Evolutionary conservation across 2,797 vertebrate genomes (phyloP).

Genomic region (Peromyscus eremicus): DNA sequence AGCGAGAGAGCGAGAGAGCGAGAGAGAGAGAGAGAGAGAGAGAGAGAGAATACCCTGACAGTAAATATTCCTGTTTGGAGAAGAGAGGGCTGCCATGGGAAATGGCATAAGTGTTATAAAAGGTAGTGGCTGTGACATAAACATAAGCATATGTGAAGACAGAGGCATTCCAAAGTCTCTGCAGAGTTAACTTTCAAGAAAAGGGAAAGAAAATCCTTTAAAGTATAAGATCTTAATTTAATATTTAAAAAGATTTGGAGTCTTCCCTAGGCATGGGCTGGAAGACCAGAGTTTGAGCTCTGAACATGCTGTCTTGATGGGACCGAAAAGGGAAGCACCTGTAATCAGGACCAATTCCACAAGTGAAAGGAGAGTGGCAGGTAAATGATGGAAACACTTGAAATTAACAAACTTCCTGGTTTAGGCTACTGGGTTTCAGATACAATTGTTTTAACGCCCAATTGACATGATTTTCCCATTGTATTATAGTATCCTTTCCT

Average conservation of each 20-base stretch:
- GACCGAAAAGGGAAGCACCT: neutral
- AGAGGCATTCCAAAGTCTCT: neutral
- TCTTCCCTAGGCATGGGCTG: neutral
- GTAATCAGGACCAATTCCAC: neutral
- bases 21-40: neutral
- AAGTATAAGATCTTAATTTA: neutral
- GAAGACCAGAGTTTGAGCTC: neutral
- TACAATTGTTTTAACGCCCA: neutral
- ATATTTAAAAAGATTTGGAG: neutral
- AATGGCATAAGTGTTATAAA: neutral
- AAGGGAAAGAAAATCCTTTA: neutral
- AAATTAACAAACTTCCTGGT: neutral
- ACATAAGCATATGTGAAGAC: neutral
- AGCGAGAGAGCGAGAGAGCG: too few species aligned
- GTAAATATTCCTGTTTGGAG: neutral
- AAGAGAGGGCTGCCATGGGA: neutral
- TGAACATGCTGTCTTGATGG: neutral
- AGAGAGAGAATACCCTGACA: neutral
- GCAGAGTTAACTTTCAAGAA: neutral
- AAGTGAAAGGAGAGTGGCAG: rapidly evolving
- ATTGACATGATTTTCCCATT: neutral
- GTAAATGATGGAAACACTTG: neutral
- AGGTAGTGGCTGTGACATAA: rapidly evolving
- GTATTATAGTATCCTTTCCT: neutral
- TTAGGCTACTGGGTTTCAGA: neutral